Conservation (phyloP, 2,797 vertebrate genomes). For the Pristis pectinata region DNA sequence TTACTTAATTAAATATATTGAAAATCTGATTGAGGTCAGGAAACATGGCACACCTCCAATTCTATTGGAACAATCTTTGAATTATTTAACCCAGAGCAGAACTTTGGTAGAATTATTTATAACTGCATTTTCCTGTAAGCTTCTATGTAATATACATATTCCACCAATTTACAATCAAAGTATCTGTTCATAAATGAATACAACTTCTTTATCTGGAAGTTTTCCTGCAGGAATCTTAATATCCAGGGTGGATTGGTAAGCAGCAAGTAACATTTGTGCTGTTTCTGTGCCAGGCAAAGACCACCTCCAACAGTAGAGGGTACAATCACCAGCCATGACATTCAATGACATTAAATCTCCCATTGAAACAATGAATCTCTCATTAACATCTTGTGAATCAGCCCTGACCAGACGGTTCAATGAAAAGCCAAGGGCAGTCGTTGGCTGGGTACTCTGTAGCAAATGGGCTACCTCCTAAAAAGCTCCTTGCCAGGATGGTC, state of each 20-base stretch:
- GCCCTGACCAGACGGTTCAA: background rate
- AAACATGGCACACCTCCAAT: background rate
- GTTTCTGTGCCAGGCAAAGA: too few relatives aligned
- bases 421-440: too few relatives aligned
- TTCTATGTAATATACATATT: background rate
- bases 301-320: background rate
- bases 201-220: background rate
- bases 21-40: constrained; percentile 18
- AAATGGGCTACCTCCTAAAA: too few relatives aligned
- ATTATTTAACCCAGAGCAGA: background rate
- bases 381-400: background rate
- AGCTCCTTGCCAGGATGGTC: background rate
- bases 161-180: background rate
- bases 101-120: background rate
- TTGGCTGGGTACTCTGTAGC: too few relatives aligned
- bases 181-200: background rate
- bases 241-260: background rate
- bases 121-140: background rate
- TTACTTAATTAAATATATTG: constrained; percentile 13
- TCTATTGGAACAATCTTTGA: background rate
- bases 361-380: background rate
- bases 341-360: background rate
- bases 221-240: background rate
- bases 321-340: background rate
- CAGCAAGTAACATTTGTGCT: background rate